These are phyloP conservation scores for Ctenopoma kingsleyae DNA, from an alignment of 2,797 vertebrate genomes.

Conservation along the genomic window DNA sequence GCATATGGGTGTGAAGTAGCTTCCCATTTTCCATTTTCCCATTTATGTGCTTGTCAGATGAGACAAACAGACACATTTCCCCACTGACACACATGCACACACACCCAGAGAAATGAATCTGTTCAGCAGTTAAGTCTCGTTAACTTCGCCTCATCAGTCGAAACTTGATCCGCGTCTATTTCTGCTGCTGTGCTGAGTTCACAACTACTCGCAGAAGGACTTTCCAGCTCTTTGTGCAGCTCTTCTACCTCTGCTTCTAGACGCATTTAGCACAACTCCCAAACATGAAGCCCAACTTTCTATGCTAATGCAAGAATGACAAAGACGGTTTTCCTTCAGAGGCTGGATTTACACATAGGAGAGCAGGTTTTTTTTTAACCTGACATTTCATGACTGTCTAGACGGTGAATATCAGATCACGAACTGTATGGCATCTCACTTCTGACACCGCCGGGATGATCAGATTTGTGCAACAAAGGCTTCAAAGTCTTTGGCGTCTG, in stretches of 20 bases:
- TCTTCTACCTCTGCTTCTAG: slow-evolving; percentile 22
- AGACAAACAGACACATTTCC: slow-evolving; percentile 23
- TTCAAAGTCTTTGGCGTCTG: slow-evolving; percentile 50
- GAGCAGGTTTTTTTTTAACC: slow-evolving; percentile 4
- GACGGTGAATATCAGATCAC: slow-evolving; percentile 23
- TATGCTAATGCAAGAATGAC: slow-evolving; percentile 17
- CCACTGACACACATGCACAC: slow-evolving; percentile 38
- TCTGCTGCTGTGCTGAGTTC: slow-evolving; percentile 65
- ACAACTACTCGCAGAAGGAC: slow-evolving; percentile 37
- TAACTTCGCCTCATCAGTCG: slow-evolving; percentile 55
- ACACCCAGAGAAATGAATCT: slow-evolving; percentile 62
- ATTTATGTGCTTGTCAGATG: slow-evolving; percentile 23
- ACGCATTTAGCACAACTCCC: slow-evolving; percentile 26
- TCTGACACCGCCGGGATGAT: slow-evolving; percentile 25
- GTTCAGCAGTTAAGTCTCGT: slow-evolving; percentile 74
- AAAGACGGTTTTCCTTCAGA: slow-evolving; percentile 13
- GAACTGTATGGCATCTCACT: slow-evolving; percentile 9
- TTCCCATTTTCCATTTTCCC: slow-evolving; percentile 4
- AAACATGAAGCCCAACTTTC: slow-evolving; percentile 13
- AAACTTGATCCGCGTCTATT: slow-evolving; percentile 80
- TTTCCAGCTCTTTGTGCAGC: slow-evolving; percentile 30
- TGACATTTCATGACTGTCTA: slow-evolving; percentile 35
- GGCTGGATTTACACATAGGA: slow-evolving; percentile 18
- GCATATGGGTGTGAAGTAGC: slow-evolving; percentile 34
- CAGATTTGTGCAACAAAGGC: slow-evolving; percentile 49